These are phyloP conservation scores for Neotoma lepida DNA, from an alignment of 2,113 vertebrate species.

Conservation along the genomic window DNA sequence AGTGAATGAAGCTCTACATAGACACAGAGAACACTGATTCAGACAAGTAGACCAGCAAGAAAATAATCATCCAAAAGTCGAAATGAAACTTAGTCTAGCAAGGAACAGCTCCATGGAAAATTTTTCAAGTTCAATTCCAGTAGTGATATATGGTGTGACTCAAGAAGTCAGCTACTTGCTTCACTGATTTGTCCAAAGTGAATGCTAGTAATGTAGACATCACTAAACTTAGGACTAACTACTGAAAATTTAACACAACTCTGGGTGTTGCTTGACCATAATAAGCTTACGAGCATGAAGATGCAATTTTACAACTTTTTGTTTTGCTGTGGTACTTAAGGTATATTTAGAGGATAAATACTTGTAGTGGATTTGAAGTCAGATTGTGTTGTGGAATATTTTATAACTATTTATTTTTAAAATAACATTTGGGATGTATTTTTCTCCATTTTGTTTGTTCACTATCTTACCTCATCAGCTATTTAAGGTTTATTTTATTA, in stretches of 20 bases:
- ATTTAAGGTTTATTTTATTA: conserved; percentile 59
- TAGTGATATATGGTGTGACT: rapidly evolving
- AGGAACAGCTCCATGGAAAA: conserved; percentile 6
- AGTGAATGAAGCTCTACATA: neutral
- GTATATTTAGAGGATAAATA: conserved; percentile 71
- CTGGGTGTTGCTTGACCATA: conserved; percentile 66
- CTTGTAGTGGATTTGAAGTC: conserved; percentile 72
- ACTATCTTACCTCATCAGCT: conserved; percentile 67
- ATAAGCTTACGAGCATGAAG: conserved; percentile 61
- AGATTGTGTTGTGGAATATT: conserved; percentile 56
- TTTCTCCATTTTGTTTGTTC: conserved; percentile 44
- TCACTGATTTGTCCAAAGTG: conserved; percentile 19
- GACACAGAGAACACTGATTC: neutral
- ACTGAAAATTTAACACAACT: conserved; percentile 14
- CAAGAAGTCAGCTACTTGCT: conserved; percentile 16
- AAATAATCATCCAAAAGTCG: conserved; percentile 42
- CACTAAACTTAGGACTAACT: conserved; percentile 22
- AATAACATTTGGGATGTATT: conserved; percentile 53
- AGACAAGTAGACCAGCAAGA: neutral
- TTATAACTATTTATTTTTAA: conserved; percentile 77
- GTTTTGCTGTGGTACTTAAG: conserved; percentile 64
- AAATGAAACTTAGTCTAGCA: neutral
- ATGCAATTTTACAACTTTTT: conserved; percentile 57
- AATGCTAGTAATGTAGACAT: conserved; percentile 12
- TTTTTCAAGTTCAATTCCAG: conserved; percentile 25